Base-by-base conservation (phyloP, 2,113 vertebrate species). In the Manacus vitellinus region DNA sequence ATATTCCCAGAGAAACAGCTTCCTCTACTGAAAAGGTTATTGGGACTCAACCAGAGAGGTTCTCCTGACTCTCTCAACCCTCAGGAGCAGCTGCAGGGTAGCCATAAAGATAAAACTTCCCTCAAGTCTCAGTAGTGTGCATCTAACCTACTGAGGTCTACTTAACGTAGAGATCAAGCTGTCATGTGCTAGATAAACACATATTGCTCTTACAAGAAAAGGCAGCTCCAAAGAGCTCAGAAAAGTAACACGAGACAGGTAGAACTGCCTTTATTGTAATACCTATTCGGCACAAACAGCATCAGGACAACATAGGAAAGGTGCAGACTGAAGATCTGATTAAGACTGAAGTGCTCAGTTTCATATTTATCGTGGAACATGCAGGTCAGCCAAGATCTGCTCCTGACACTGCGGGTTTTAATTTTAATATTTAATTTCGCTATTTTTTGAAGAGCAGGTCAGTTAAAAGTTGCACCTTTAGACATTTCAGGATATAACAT, bases 71-170 rank as follows among this genome's bases (percentile, higher is more conserved):
- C 8, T 8, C 0, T 20, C 11, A 2, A 46, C 8, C 49, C 22
- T 30, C 19, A 10, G 0, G 2, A 67, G 14, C 11, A 66, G 1
- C 30, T 51, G 23, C 0, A 54, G 30, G 3, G 1, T 4, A n/a
- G 27, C 21, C 62, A 65, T 10, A 1, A 79, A 74, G 14, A 17
- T 24, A 22, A 37, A 72, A 49, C 46, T 51, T 62, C 27, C 8
- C 46, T 63, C 12, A 41, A 59, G 43, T 35, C 51, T 47, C 63
- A 62, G 27, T 0, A 76, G 37, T 1, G 8, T 6, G 4, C 46
- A 73, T 4, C 41, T 24, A 90, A 37, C 6, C 51, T 49, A 37
- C 10, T 5, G 22, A 66, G 15, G 8, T 74, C 24, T 43, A 44
- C 33, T 30, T 14, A 56, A 56, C 2, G 31, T 47, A 25, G 25